A percentile compares a stretch with the other conserved stretches of the same genome.
phyloP scores from a whole-genome alignment of 2,113 vertebrate genomes.

The Cranoglanis bouderius region DNA sequence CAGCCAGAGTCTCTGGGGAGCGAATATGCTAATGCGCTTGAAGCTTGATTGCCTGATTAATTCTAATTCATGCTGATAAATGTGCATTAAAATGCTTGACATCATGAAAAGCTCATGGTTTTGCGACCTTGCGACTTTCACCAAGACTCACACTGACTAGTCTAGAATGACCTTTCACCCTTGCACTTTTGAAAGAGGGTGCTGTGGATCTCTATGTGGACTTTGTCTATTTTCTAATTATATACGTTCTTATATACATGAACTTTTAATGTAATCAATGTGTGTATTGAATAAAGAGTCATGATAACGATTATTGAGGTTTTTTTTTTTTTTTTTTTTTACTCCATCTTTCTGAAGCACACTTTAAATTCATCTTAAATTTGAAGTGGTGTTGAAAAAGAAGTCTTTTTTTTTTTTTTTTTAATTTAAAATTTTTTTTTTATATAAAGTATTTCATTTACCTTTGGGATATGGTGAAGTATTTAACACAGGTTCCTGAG shows the following conservation, averaged over 20 bases:
- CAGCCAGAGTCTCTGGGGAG: not conserved
- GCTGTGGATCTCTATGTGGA: not conserved
- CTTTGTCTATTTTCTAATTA: not conserved
- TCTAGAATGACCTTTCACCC: constrained; percentile 4
- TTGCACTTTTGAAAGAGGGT: not conserved
- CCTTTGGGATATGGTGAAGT: not conserved
- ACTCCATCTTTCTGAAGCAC: not conserved
- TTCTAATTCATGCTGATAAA: constrained; percentile 39
- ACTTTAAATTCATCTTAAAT: not conserved
- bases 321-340: not conserved
- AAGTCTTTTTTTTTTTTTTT: not conserved
- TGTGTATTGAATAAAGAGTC: not conserved
- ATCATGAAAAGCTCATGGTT: not conserved
- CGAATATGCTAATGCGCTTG: constrained; percentile 17
- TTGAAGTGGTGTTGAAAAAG: not conserved
- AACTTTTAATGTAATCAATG: not conserved
- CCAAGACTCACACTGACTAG: not conserved
- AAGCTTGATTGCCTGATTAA: constrained; percentile 12
- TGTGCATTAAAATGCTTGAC: constrained; percentile 13
- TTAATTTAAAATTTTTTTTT: too few relatives aligned
- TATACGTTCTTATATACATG: too few relatives aligned
- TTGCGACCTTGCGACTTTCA: not conserved
- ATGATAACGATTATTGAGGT: not conserved
- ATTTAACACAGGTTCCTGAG: not conserved
- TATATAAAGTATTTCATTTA: not conserved